A percentile compares a stretch with the other conserved stretches of the same genome.
Conservation (phyloP, 2,888 invertebrate genomes). For the Calliphora vomitoria region DNA sequence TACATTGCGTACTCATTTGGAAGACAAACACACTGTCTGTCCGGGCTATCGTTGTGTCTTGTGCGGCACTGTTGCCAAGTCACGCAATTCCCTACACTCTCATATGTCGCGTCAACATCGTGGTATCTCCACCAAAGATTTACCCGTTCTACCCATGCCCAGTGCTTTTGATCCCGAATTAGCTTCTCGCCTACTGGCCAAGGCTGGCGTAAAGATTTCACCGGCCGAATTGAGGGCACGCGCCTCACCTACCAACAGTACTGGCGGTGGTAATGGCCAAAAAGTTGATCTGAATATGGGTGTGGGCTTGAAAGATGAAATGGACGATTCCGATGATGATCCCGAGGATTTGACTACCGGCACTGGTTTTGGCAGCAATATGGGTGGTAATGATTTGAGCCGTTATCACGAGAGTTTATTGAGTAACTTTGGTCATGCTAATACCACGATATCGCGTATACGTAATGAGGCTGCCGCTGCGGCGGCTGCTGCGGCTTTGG, state of each 20-base stretch:
- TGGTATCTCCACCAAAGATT: constrained; percentile 96
- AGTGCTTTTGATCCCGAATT: constrained; percentile 95
- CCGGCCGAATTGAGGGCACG: constrained; percentile 93
- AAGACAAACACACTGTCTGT: constrained; percentile 96
- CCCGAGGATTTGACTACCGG: constrained; percentile 91
- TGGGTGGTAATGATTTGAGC: constrained; percentile 80
- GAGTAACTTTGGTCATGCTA: constrained; percentile 86
- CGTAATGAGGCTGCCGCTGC: constrained; percentile 86
- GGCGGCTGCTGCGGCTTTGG: constrained; percentile 80
- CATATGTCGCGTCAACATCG: constrained; percentile 97
- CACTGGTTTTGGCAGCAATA: constrained; percentile 75
- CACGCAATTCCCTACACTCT: constrained; percentile 95
- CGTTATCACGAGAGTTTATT: constrained; percentile 83
- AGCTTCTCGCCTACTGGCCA: constrained; percentile 93
- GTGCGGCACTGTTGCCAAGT: constrained; percentile 96
- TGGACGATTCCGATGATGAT: constrained; percentile 89
- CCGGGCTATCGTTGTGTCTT: constrained; percentile 96
- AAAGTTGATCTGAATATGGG: constrained; percentile 86
- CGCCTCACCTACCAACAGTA: constrained; percentile 92
- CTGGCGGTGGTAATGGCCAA: constrained; percentile 67
- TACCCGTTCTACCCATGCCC: constrained; percentile 96
- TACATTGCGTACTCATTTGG: constrained; percentile 94
- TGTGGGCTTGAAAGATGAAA: constrained; percentile 87
- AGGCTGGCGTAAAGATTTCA: constrained; percentile 94
- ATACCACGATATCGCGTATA: constrained; percentile 88